Evolutionary conservation across 2,888 invertebrate genomes (phyloP).

Genomic region (Megaustenia siamemsis): DNA sequence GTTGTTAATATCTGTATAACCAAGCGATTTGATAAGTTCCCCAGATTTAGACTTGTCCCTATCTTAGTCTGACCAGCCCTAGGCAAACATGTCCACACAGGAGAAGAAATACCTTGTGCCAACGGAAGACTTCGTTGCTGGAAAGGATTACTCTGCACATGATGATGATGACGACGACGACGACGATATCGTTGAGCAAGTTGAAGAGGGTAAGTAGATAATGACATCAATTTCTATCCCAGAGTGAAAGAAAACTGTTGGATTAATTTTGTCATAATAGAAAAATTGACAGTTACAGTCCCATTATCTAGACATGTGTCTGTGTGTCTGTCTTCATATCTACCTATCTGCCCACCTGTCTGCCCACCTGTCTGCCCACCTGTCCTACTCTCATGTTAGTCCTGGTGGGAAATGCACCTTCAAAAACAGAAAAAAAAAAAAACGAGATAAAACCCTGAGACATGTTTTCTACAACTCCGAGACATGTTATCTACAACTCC

Average conservation of each 20-base stretch:
- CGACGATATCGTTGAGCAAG: not conserved
- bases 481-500: too few relatives aligned
- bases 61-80: not conserved
- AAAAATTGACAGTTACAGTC: not conserved
- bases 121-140: not conserved
- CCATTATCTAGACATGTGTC: not conserved
- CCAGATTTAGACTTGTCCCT: not conserved
- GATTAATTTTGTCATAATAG: not conserved
- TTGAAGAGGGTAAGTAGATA: not conserved
- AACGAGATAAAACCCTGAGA: too few relatives aligned
- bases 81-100: not conserved
- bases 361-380: too few relatives aligned
- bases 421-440: too few relatives aligned
- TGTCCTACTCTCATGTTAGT: too few relatives aligned
- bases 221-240: not conserved
- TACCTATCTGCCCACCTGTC: not conserved
- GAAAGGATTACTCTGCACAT: not conserved
- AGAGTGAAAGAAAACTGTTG: not conserved
- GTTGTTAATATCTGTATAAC: not conserved
- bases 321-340: not conserved
- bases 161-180: not conserved
- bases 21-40: not conserved
- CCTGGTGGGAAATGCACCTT: too few relatives aligned
- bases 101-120: not conserved
- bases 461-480: too few relatives aligned